These are phyloP conservation scores for Chloropsis cyanopogon DNA, from an alignment of 2,113 vertebrate genomes.

Conservation along the genomic window DNA sequence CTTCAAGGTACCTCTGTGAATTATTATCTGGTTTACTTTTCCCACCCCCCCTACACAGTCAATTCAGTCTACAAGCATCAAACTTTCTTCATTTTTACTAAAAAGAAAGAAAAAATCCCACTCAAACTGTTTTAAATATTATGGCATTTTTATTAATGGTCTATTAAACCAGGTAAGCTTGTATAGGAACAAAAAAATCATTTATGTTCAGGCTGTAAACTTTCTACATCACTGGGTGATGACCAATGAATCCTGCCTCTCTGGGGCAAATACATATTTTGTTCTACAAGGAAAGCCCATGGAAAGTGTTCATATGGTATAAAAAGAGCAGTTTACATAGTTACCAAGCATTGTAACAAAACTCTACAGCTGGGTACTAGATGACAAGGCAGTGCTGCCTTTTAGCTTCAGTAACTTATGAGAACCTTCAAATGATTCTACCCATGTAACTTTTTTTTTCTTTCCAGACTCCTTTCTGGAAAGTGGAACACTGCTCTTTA, in stretches of 20 bases:
- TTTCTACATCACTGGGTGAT: background rate
- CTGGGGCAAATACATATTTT: background rate
- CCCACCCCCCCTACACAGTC: accelerated
- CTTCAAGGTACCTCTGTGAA: background rate
- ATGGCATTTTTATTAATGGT: conserved; percentile 26
- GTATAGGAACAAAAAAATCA: background rate
- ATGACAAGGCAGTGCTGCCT: background rate
- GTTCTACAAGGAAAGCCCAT: background rate
- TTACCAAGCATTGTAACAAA: background rate
- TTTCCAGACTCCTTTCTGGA: background rate
- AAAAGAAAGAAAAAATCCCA: background rate
- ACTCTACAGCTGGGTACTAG: background rate
- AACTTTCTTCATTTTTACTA: background rate
- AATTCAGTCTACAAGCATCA: background rate
- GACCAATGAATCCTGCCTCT: background rate
- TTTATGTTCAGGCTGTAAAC: background rate
- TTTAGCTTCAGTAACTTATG: background rate
- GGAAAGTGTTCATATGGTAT: background rate
- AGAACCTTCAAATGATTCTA: background rate
- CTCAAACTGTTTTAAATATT: background rate
- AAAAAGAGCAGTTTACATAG: background rate
- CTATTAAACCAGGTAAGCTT: background rate
- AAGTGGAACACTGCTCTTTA: background rate
- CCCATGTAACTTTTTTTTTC: background rate
- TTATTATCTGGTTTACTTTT: background rate